A percentile compares a stretch with the other conserved stretches of the same genome.
phyloP scores from a whole-genome alignment of 2,888 invertebrate species.

The Polydrusus tereticollis region DNA sequence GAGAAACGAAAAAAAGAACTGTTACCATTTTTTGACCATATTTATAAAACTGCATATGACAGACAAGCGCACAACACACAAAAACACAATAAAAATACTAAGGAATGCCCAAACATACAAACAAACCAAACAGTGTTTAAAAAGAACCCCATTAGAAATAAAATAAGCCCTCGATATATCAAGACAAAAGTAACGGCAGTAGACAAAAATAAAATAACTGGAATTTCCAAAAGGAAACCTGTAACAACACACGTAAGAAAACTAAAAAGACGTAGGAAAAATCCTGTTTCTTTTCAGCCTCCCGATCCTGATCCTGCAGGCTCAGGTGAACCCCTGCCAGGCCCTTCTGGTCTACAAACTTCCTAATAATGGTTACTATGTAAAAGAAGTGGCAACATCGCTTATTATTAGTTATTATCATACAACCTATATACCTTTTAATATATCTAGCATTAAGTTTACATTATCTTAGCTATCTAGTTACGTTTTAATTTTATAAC shows the following conservation, averaged over 20 bases:
- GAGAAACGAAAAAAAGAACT: too few relatives aligned
- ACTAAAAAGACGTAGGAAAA: too few relatives aligned
- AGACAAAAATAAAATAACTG: neutral
- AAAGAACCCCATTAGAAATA: neutral
- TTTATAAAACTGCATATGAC: too few relatives aligned
- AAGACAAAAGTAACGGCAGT: neutral
- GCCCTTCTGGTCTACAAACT: conserved; percentile 7
- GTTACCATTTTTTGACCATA: too few relatives aligned
- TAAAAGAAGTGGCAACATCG: conserved; percentile 2
- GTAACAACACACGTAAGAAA: too few relatives aligned
- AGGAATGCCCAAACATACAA: too few relatives aligned
- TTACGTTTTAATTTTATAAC: conserved; percentile 20
- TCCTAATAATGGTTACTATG: conserved; percentile 17
- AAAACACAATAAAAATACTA: too few relatives aligned
- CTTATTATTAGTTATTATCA: conserved; percentile 21
- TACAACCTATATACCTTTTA: conserved; percentile 30
- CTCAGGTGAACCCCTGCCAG: neutral
- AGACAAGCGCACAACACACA: too few relatives aligned
- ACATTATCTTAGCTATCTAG: conserved; percentile 16
- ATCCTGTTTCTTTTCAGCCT: neutral
- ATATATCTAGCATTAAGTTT: conserved; percentile 2
- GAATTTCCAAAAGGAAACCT: too few relatives aligned
- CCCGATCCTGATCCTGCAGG: neutral
- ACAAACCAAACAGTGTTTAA: too few relatives aligned
- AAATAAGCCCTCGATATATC: neutral